phyloP scores from a whole-genome alignment of 2,797 vertebrate genomes.

The Liasis olivaceus region DNA sequence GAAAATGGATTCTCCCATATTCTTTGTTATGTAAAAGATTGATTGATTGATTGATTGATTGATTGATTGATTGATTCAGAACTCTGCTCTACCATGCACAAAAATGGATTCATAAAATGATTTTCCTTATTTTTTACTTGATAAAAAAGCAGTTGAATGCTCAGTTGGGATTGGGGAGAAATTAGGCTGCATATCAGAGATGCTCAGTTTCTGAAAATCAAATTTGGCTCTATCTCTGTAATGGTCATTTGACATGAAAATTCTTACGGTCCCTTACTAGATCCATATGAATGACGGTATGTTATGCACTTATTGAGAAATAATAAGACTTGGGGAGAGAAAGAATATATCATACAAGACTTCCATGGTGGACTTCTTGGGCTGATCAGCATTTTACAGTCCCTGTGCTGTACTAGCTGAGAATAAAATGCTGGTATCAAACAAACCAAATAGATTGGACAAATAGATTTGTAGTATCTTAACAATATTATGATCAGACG shows the following conservation, averaged over 20 bases:
- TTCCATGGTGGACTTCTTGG: background rate
- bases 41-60: no score
- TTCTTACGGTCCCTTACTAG: background rate
- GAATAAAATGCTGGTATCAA: background rate
- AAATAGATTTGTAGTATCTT: background rate
- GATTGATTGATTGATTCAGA: background rate
- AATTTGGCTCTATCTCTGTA: background rate
- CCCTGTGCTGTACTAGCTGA: background rate
- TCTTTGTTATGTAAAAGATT: background rate
- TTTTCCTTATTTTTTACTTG: background rate
- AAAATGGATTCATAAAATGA: background rate
- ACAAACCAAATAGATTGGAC: background rate
- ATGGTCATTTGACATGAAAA: background rate
- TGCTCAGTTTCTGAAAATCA: background rate
- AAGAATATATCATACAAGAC: background rate
- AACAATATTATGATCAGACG: background rate
- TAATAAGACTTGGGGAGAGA: background rate
- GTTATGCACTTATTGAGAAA: background rate
- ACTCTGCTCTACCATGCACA: background rate
- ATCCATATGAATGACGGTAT: background rate
- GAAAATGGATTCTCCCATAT: background rate
- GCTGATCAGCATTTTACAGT: background rate
- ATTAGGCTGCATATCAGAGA: background rate
- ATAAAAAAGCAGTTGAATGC: background rate
- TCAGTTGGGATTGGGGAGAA: background rate